Conservation (phyloP, 2,113 vertebrate genomes). For the Bothrops jararaca region DNA sequence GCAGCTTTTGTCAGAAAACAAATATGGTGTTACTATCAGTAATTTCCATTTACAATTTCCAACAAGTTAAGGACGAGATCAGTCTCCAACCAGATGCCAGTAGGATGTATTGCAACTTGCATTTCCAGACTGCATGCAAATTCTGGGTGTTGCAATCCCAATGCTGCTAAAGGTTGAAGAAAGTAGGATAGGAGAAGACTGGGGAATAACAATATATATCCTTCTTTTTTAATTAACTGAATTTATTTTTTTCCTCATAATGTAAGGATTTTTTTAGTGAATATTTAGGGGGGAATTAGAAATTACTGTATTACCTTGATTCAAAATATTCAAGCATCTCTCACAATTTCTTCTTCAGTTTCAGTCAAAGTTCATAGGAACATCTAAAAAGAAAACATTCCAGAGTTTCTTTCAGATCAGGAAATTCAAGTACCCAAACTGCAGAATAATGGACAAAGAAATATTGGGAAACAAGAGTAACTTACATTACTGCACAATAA, state of each 20-base stretch:
- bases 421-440: not conserved
- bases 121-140: not conserved
- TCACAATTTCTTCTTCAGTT: not conserved
- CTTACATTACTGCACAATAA: not conserved
- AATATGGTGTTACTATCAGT: slow-evolving; percentile 57
- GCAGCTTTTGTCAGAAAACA: slow-evolving; percentile 52
- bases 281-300: not conserved
- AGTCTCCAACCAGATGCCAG: not conserved
- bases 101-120: not conserved
- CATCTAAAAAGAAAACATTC: not conserved
- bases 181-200: not conserved
- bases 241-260: not conserved
- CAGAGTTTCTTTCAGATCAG: not conserved
- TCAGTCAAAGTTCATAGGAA: not conserved
- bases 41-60: slow-evolving; percentile 15
- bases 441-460: not conserved
- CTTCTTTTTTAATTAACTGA: not conserved
- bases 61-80: not conserved
- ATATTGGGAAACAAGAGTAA: not conserved
- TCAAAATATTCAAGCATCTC: not conserved
- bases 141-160: not conserved
- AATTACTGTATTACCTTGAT: not conserved
- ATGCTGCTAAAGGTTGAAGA: not conserved
- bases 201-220: not conserved
- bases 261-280: not conserved